Evolutionary conservation across 2,113 vertebrate genomes (phyloP).

Genomic region (Nothobranchius kuhntae): DNA sequence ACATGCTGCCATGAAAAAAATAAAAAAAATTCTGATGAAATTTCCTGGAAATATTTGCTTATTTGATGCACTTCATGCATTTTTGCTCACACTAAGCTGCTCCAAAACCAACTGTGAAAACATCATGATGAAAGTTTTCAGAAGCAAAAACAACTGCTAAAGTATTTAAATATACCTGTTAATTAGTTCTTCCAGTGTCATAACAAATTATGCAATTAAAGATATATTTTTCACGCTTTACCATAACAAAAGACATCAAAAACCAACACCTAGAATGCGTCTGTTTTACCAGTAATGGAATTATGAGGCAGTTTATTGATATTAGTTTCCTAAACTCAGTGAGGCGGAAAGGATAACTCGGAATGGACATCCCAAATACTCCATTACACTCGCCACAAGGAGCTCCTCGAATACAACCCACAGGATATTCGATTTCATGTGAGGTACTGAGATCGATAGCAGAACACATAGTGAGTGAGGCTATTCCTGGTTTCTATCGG

Average conservation of each 20-base stretch:
- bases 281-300: constrained; percentile 22
- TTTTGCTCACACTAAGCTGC: no score
- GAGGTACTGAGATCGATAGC: constrained; percentile 57
- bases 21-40: not conserved
- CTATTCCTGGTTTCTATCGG: constrained; percentile 55
- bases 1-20: no score
- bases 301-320: constrained; percentile 36
- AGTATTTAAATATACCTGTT: no score
- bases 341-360: constrained; percentile 47
- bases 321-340: constrained; percentile 44
- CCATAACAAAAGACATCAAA: not conserved
- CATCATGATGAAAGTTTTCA: no score
- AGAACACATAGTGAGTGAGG: constrained; percentile 36
- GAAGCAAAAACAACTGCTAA: no score
- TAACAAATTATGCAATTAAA: no score
- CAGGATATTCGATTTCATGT: constrained; percentile 62
- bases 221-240: no score
- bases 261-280: constrained; percentile 3
- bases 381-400: constrained; percentile 56
- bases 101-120: no score
- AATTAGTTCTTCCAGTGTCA: no score
- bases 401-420: constrained; percentile 62
- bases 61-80: no score
- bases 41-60: no score
- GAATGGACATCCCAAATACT: constrained; percentile 51